Evolutionary conservation across 2,888 invertebrate species (phyloP).

Genomic region (Myopa tessellatipennis): DNA sequence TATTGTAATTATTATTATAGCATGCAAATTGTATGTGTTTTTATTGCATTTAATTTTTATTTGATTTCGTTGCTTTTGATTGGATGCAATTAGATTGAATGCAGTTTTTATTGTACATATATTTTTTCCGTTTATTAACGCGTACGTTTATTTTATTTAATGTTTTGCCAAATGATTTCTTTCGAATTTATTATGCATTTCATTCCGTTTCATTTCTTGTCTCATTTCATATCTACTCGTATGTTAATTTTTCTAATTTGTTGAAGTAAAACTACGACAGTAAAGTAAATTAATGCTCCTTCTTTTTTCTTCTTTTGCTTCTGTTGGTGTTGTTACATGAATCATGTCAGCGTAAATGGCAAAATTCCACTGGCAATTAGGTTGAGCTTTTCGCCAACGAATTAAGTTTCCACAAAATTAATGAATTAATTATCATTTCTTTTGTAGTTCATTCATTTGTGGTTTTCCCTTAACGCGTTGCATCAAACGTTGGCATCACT

Average conservation of each 20-base stretch:
- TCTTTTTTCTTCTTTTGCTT: background rate
- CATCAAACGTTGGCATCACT: background rate
- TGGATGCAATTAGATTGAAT: background rate
- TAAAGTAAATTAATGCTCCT: background rate
- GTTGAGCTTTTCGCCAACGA: constrained; percentile 6
- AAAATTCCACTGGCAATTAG: background rate
- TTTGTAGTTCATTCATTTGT: background rate
- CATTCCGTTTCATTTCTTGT: background rate
- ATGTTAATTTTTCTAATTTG: background rate
- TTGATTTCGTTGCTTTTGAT: background rate
- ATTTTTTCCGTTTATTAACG: background rate
- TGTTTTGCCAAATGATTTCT: background rate
- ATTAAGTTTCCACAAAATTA: background rate
- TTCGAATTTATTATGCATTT: background rate
- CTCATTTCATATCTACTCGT: background rate
- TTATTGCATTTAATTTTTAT: no score
- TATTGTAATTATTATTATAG: no score
- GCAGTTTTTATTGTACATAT: background rate
- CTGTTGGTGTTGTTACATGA: background rate
- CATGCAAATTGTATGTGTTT: no score
- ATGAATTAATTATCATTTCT: constrained; percentile 5
- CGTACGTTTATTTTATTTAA: background rate
- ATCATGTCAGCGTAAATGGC: background rate
- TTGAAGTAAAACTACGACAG: background rate
- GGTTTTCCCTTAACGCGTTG: background rate